Percentiles rank a stretch among this genome's conserved stretches.
Conservation (phyloP, 2,888 invertebrate genomes). For the Cancer borealis region DNA sequence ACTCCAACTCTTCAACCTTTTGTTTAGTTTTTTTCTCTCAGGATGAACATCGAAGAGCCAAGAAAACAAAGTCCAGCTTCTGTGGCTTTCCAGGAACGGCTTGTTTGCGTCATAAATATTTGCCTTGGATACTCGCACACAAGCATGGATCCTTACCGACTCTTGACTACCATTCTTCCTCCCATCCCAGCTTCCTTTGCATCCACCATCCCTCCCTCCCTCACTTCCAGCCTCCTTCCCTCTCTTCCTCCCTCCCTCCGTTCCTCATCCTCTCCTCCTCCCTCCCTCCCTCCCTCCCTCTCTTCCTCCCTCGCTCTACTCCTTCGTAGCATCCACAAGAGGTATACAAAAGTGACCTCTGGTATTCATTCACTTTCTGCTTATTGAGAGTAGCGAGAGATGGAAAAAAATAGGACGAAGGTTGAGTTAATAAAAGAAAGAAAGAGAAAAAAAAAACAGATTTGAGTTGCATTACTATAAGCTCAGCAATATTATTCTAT, state of each 20-base stretch:
- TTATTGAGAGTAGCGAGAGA: too few species aligned
- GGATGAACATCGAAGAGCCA: not conserved
- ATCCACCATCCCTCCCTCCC: not conserved
- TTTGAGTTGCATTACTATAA: too few species aligned
- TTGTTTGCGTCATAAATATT: slow-evolving; percentile 36
- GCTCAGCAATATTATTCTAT: too few species aligned
- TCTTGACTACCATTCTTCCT: not conserved
- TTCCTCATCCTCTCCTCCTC: not conserved
- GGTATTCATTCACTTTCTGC: too few species aligned
- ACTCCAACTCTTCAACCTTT: not conserved
- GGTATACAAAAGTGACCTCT: too few species aligned
- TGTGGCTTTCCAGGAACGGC: slow-evolving; percentile 11
- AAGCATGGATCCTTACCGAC: not conserved
- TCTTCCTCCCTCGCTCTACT: not conserved
- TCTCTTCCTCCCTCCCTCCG: not conserved
- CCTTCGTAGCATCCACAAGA: too few species aligned
- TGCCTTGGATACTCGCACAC: not conserved
- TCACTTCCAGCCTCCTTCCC: not conserved
- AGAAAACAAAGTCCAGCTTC: not conserved
- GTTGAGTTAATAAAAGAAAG: too few species aligned
- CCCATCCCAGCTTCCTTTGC: not conserved
- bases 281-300: not conserved
- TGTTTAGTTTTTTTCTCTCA: not conserved
- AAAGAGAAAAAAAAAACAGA: too few species aligned
- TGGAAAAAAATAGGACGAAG: too few species aligned